A percentile compares a stretch with the other conserved stretches of the same genome.
Evolutionary conservation across 2,797 vertebrate genomes (phyloP).

Genomic region (Naso thynnoides): DNA sequence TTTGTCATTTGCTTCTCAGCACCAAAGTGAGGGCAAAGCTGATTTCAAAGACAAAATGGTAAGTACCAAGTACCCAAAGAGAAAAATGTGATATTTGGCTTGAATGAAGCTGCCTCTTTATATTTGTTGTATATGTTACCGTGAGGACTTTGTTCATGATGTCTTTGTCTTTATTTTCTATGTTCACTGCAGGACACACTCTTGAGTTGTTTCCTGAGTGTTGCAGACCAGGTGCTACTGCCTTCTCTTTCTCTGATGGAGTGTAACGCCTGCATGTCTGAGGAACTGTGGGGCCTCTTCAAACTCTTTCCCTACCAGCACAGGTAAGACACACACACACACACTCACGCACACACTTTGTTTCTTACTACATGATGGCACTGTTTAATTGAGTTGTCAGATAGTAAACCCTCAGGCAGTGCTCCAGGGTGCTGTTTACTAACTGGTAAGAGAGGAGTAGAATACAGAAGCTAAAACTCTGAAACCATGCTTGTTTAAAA

Average conservation of each 20-base stretch:
- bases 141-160: background rate
- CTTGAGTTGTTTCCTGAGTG: slow-evolving; percentile 96
- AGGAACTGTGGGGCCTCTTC: slow-evolving; percentile 98
- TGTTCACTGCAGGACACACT: slow-evolving; percentile 88
- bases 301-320: slow-evolving; percentile 98
- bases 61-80: slow-evolving; percentile 50
- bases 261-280: slow-evolving; percentile 99
- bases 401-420: slow-evolving; percentile 25
- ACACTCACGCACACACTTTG: background rate
- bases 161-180: too few relatives aligned
- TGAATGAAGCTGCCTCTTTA: background rate
- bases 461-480: background rate
- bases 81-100: background rate
- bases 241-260: slow-evolving; percentile 98
- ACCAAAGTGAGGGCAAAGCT: slow-evolving; percentile 88
- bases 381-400: slow-evolving; percentile 31
- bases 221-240: slow-evolving; percentile 96
- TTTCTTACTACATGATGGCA: background rate
- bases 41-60: slow-evolving; percentile 96
- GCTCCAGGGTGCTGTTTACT: slow-evolving; percentile 31
- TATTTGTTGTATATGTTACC: background rate
- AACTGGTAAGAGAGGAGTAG: slow-evolving; percentile 16
- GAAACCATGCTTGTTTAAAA: slow-evolving; percentile 4
- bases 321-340: slow-evolving; percentile 84
- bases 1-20: slow-evolving; percentile 79